Conservation (phyloP, 2,797 vertebrate genomes). For the Hydrophis major region DNA sequence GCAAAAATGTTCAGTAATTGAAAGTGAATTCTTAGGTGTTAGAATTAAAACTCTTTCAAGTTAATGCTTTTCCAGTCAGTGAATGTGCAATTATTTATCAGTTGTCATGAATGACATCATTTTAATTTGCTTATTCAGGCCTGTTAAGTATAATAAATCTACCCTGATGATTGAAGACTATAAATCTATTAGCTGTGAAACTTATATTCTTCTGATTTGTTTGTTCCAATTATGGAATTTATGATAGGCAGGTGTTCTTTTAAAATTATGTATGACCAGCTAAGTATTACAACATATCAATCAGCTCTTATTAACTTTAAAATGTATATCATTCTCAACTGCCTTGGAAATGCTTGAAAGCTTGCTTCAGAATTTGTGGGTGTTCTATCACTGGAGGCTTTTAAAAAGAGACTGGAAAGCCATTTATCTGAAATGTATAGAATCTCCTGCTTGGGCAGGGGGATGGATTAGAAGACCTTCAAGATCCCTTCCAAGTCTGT, state of each 20-base stretch:
- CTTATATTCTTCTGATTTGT: constrained; percentile 29
- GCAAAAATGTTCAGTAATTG: not conserved
- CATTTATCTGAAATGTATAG: not conserved
- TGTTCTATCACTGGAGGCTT: not conserved
- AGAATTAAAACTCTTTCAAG: not conserved
- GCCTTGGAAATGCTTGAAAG: not conserved
- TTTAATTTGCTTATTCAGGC: not conserved
- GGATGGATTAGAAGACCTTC: no score
- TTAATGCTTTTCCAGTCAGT: not conserved
- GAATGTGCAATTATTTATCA: not conserved
- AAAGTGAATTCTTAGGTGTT: not conserved
- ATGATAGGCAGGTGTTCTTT: no score
- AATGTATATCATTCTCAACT: not conserved
- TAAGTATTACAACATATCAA: not conserved
- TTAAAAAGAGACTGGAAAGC: not conserved
- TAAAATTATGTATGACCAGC: not conserved
- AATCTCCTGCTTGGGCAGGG: not conserved
- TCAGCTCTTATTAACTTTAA: not conserved
- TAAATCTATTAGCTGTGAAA: not conserved
- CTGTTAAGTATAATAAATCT: not conserved
- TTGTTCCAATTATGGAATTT: constrained; percentile 1
- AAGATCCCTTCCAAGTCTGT: not conserved
- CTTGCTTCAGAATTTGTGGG: not conserved
- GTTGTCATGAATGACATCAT: not conserved
- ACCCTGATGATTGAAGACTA: not conserved